phyloP scores from a whole-genome alignment of 2,113 vertebrate species.

The Recurvirostra avosetta region DNA sequence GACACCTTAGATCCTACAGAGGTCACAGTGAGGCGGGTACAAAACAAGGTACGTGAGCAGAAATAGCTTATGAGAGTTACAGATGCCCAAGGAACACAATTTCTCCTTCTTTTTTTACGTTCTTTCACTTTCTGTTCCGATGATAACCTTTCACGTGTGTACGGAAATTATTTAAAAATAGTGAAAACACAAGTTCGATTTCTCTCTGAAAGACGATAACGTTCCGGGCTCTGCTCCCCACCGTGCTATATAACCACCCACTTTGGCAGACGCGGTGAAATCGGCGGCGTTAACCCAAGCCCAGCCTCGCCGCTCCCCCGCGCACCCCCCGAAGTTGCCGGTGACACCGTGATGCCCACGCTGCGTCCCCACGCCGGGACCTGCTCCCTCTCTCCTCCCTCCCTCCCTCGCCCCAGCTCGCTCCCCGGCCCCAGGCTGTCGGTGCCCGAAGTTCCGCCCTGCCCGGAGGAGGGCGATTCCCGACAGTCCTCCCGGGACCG shows the following conservation, averaged over 20 bases:
- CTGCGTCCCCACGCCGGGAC: accelerated
- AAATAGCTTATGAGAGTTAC: not conserved
- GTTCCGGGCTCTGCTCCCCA: not conserved
- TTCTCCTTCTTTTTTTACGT: not conserved
- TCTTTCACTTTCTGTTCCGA: not conserved
- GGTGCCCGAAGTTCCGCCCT: not conserved
- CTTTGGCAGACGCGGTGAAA: accelerated
- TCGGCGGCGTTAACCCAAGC: not conserved
- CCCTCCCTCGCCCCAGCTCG: not conserved
- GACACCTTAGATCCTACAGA: not conserved
- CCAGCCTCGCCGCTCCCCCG: not conserved
- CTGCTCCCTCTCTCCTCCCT: not conserved
- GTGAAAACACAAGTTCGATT: too few relatives aligned
- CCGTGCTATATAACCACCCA: accelerated
- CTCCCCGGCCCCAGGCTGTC: not conserved
- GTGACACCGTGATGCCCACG: not conserved
- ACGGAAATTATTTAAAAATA: accelerated
- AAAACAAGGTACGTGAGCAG: not conserved
- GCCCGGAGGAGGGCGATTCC: not conserved
- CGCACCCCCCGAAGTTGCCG: not conserved
- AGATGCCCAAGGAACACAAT: not conserved
- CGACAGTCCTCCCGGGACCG: not conserved
- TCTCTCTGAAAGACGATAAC: not conserved
- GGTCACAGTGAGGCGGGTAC: not conserved
- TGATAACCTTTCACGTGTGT: not conserved